Base-by-base conservation (phyloP, 2,888 invertebrate genomes). In the Lysandra bellargus region DNA sequence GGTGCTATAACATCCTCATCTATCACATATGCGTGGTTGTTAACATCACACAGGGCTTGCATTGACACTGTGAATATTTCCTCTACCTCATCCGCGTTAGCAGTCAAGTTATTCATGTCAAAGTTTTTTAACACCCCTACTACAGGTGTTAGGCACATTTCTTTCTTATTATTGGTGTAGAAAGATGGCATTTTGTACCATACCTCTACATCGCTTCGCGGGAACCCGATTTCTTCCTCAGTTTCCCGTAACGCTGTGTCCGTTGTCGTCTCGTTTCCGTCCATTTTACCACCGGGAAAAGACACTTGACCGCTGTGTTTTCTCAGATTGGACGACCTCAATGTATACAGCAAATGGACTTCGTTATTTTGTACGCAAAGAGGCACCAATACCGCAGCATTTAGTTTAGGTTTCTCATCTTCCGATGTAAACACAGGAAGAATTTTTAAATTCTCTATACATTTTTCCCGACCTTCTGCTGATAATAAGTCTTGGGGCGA, bases 181-280 rank as follows among this genome's bases (percentile, higher is more conserved):
- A 92, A 82, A 77, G 83, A 82, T 1, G 87, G 82, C 91, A 92
- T 91, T 82, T 85, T 82, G 1, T 96, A 95, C 98, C 98, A 98
- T 40, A 98, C 88, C 53, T 97, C 95, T 0, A 98, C 91, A 14
- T 93, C 89, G 1, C 94, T 87, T 4, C 91, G 89, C 0, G 94
- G 87, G 40, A 99, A 93, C 0, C 98, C 97, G 5, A 98, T 95
- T 90, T 99, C 99, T 90, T 99, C 99, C 87, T 97, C 95, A 0
- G 98, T 97, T 94, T 99, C 99, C 78, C 99, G 94, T 1, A 98
- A 85, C 0, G 98, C 98, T 12, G 98, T 97, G 14, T 96, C 95
- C 60, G 96, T 92, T 6, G 95, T 92, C 82, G 93, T 95, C 83
- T 92, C 91, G 82, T 96, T 96, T 1, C 94, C 93, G 82, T 98